Conservation (phyloP, 1,140 invertebrate genomes). For the Cydia fagiglandana region DNA sequence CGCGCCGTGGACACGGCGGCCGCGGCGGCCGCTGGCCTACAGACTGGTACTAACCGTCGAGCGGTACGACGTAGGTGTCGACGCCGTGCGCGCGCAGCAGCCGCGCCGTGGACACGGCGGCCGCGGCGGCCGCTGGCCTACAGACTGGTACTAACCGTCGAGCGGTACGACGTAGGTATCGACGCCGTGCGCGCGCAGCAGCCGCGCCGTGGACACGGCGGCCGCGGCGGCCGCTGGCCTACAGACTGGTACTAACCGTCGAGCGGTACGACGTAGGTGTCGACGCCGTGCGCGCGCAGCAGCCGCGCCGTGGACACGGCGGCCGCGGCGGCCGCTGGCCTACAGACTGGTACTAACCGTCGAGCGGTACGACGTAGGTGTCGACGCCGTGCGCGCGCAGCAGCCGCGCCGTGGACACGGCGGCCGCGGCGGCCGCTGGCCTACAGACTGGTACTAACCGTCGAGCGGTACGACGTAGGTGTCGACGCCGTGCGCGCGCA, state of each 20-base stretch:
- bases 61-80: slow-evolving; percentile 41
- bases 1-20: slow-evolving; percentile 89
- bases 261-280: slow-evolving; percentile 40
- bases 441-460: not conserved
- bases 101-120: slow-evolving; percentile 87
- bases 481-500: slow-evolving; percentile 88
- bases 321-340: slow-evolving; percentile 74
- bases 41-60: slow-evolving; percentile 4
- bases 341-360: not conserved
- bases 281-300: slow-evolving; percentile 89
- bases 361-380: slow-evolving; percentile 40
- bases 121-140: slow-evolving; percentile 60
- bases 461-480: slow-evolving; percentile 40
- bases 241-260: not conserved
- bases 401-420: slow-evolving; percentile 88
- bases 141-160: not conserved
- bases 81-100: slow-evolving; percentile 91
- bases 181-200: slow-evolving; percentile 90
- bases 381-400: slow-evolving; percentile 89
- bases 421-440: slow-evolving; percentile 79
- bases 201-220: slow-evolving; percentile 87
- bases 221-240: slow-evolving; percentile 73
- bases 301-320: slow-evolving; percentile 89
- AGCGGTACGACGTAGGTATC: slow-evolving; percentile 42
- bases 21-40: slow-evolving; percentile 42